Base-by-base conservation (phyloP, 1,140 invertebrate genomes). In the Trinorchestia longiramus region DNA sequence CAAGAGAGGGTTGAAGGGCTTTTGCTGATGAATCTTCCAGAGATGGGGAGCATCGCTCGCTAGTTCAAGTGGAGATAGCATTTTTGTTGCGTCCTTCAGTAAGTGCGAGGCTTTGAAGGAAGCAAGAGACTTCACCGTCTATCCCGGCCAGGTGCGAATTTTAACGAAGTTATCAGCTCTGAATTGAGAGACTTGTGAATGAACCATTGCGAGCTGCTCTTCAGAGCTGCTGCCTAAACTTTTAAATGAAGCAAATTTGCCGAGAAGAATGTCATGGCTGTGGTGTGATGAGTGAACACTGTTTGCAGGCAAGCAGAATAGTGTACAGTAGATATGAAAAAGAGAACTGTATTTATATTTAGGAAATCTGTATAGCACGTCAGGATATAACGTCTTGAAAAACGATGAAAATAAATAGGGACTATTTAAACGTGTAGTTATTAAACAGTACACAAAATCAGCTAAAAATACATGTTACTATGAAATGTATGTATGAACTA, bases 1-100 rank as follows among this genome's bases (percentile, higher is more conserved):
- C 44, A 94, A 94, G 92, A 94, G 92, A 44, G 92, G 92, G 92
- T 94, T 94, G 92, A 94, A 94, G 92, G 92, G 43, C 41, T 94
- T 94, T 94, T 94, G 92, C 92, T 94, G 92, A 94, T 94, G 92
- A 94, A 94, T 94, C 92, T 94, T 94, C 43, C 44, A 94, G 92
- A 94, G 92, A 40, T 47, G 92, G 43, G 92, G 92, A 94, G 44
- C 43, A 94, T 94, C 36, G 92, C 92, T 3, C 92, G 92, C 44
- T 94, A 94, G 92, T 94, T 94, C 41, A 94, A 94, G 92, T 94
- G 92, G 92, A 94, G 92, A 94, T 94, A 94, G 92, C 92, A 47
- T 94, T 94, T 94, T 94, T 94, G 92, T 94, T 94, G 92, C 92
- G 8, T 94, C 92, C 92, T 94, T 94, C 44, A 94, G 92, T 94